Base-by-base conservation (phyloP, 2,113 vertebrate genomes). In the Poecile atricapillus region DNA sequence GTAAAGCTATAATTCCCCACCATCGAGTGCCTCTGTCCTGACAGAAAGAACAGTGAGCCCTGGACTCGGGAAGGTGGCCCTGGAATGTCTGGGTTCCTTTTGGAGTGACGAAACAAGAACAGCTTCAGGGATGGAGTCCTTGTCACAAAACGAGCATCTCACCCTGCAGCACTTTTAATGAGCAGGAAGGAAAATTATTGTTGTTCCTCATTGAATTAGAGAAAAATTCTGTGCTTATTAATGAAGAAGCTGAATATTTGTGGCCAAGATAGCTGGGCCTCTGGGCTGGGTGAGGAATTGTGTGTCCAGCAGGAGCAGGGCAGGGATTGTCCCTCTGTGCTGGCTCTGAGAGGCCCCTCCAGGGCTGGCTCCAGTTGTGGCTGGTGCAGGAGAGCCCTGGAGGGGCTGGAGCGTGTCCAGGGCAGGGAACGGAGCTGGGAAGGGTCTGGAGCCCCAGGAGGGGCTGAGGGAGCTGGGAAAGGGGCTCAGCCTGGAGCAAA, bases 241-340 rank as follows among this genome's bases (percentile, higher is more conserved):
- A n/a, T 53, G 25, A 75, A 84, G 19, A 56, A 50, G 11, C 5
- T 49, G 52, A 78, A 71, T 20, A 10, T 73, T 68, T 67, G 39
- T 41, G 39, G 39, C 24, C 46, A n/a, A 7, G 19, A 18, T 52
- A 19, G 28, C 16, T 0, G 0, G 53, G 62, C 28, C 0, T 7
- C 53, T 68, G 53, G 28, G 1, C 62, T 89, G 68, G 53, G 0
- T 37, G 3, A 44, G 60, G 69, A 73, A 44, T 58, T 23, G 44
- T 52, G 33, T 74, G 52, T 44, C 5, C 86, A 89, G 77, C 68
- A 81, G 77, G 60, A 74, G 37, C 60, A 67, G 77, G 77, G 77
- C 77, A 81, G 77, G 52, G 59, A 74, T 67, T 81, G 68, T 89
- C 77, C 59, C 68, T 89, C 22, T 65, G 63, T 11, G 62, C 71